Percentiles rank a stretch among this genome's conserved stretches.
These are phyloP conservation scores for Hyles vespertilio DNA, from an alignment of 1,140 invertebrate genomes.

Conservation along the genomic window DNA sequence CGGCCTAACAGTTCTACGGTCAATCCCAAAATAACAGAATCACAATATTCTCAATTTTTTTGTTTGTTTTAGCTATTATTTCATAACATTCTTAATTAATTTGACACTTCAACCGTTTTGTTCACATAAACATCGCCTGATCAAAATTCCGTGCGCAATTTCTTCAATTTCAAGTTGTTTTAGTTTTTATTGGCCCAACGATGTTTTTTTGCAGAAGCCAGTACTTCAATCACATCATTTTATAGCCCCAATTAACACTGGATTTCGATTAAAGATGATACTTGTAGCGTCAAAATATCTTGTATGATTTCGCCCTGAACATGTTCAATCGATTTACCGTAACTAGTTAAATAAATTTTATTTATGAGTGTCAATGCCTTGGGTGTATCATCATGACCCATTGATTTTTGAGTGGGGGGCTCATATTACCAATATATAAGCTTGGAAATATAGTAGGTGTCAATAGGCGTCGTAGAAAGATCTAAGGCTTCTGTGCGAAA, in stretches of 20 bases:
- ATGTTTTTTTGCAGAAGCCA: not conserved
- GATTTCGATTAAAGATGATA: conserved; percentile 21
- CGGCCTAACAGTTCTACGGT: too few species aligned
- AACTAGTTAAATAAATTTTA: conserved; percentile 45
- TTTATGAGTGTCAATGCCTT: conserved; percentile 57
- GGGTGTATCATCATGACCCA: conserved; percentile 39
- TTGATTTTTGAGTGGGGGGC: conserved; percentile 45
- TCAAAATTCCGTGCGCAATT: not conserved
- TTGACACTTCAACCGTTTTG: not conserved
- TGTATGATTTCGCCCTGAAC: conserved; percentile 31
- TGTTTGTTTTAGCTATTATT: too few species aligned
- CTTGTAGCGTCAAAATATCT: conserved; percentile 37
- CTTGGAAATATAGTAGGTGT: conserved; percentile 54
- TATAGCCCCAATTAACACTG: conserved; percentile 19
- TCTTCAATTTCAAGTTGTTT: not conserved
- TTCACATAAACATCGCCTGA: not conserved
- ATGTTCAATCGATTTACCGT: conserved; percentile 52
- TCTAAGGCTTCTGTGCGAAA: conserved; percentile 22
- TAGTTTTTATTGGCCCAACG: not conserved
- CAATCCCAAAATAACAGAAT: too few species aligned
- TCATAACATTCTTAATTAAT: not conserved
- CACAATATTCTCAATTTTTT: too few species aligned
- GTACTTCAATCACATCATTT: conserved; percentile 4
- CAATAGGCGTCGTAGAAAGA: conserved; percentile 51
- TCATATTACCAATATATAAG: conserved; percentile 55